Percentiles rank a stretch among this genome's conserved stretches.
Conservation (phyloP, 2,113 vertebrate species). For the Apistogramma diplotaenia region DNA sequence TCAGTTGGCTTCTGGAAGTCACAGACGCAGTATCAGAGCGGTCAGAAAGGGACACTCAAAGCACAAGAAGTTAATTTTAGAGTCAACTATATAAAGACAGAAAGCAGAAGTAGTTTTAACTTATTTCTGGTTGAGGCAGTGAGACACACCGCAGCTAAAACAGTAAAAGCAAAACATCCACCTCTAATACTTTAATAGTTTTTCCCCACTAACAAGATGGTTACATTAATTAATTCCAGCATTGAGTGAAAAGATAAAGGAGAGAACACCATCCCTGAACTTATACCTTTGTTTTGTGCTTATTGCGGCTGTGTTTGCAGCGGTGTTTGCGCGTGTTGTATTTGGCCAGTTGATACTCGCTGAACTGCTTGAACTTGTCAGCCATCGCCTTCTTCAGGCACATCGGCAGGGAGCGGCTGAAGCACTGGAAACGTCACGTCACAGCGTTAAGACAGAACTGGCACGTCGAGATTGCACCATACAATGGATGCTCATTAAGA, state of each 20-base stretch:
- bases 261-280: not conserved
- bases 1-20: constrained; percentile 37
- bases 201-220: not conserved
- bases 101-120: not conserved
- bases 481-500: not conserved
- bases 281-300: constrained; percentile 54
- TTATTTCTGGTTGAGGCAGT: not conserved
- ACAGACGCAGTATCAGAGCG: not conserved
- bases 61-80: not conserved
- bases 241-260: not conserved
- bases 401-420: constrained; percentile 75
- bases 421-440: constrained; percentile 68
- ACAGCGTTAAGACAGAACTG: not conserved
- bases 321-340: constrained; percentile 86
- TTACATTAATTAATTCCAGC: not conserved
- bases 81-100: not conserved
- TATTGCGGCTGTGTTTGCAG: constrained; percentile 74
- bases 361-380: constrained; percentile 87
- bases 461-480: not conserved
- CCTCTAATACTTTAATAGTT: not conserved
- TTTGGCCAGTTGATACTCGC: constrained; percentile 88
- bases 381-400: constrained; percentile 83
- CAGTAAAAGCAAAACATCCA: not conserved
- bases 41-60: not conserved
- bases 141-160: not conserved